Evolutionary conservation across 1,140 invertebrate species (phyloP).

Genomic region (Pollicipes pollicipes): DNA sequence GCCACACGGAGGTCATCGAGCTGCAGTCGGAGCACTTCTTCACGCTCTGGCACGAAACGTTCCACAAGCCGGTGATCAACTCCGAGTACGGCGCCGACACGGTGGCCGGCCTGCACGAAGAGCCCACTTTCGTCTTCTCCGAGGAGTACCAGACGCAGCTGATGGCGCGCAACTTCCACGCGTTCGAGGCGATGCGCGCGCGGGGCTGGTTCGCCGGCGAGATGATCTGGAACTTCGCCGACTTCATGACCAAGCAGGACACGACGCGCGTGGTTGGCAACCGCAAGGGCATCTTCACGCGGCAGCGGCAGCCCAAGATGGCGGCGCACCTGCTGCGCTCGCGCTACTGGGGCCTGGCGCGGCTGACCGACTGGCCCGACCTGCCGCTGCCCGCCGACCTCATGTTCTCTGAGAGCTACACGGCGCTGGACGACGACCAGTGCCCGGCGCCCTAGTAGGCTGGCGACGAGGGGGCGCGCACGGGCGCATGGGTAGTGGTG

Average conservation of each 20-base stretch:
- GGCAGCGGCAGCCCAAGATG: slow-evolving; percentile 67
- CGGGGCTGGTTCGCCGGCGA: slow-evolving; percentile 77
- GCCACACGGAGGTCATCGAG: slow-evolving; percentile 54
- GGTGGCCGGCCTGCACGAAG: slow-evolving; percentile 56
- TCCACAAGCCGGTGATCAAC: slow-evolving; percentile 80
- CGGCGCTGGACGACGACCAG: no score
- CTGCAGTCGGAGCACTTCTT: slow-evolving; percentile 53
- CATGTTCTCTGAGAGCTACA: no score
- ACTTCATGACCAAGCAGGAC: slow-evolving; percentile 29
- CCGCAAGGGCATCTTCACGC: slow-evolving; percentile 78
- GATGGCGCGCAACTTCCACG: slow-evolving; percentile 68
- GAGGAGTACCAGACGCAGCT: slow-evolving; percentile 83
- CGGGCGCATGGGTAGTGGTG: no score
- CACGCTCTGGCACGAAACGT: slow-evolving; percentile 57
- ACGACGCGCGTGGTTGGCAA: slow-evolving; percentile 43
- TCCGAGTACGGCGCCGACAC: slow-evolving; percentile 92
- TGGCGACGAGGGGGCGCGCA: no score
- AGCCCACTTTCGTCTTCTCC: slow-evolving; percentile 59
- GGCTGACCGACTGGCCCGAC: no score
- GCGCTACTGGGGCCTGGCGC: slow-evolving; percentile 36
- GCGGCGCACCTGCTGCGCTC: slow-evolving; percentile 55
- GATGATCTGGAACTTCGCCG: no score
- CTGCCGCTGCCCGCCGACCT: no score
- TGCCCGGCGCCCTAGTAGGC: no score
- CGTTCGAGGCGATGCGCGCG: slow-evolving; percentile 63